Conservation (phyloP, 1,140 invertebrate genomes). For the Araneus ventricosus region DNA sequence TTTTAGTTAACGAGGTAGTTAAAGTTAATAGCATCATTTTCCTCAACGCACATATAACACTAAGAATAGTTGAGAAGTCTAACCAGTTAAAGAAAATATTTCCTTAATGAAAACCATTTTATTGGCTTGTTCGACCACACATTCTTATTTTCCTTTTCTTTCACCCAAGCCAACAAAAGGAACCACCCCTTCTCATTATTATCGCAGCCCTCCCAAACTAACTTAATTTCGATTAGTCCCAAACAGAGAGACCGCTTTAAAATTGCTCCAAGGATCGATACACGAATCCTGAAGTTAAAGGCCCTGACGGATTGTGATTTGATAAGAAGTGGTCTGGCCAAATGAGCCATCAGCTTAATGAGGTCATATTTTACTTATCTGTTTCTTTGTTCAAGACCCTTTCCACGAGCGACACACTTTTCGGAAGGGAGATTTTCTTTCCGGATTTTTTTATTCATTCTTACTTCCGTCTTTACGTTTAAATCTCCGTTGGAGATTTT, state of each 20-base stretch:
- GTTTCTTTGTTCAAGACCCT: conserved; percentile 55
- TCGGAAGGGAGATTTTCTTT: neutral
- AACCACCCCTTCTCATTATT: conserved; percentile 26
- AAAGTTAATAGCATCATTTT: neutral
- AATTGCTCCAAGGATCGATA: neutral
- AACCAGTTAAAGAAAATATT: neutral
- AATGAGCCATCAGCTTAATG: conserved; percentile 69
- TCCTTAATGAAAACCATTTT: conserved; percentile 29
- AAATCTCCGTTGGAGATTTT: conserved; percentile 40
- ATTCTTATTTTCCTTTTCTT: neutral
- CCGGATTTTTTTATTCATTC: neutral
- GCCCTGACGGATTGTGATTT: conserved; percentile 54
- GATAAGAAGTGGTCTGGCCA: conserved; percentile 58
- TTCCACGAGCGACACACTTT: neutral
- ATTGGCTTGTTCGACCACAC: neutral
- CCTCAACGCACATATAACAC: neutral
- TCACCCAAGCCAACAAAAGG: neutral
- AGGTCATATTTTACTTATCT: conserved; percentile 70
- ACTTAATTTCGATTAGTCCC: conserved; percentile 61
- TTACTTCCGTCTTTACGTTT: neutral
- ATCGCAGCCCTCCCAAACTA: conserved; percentile 34
- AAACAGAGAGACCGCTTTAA: conserved; percentile 37
- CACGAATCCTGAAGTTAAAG: conserved; percentile 17
- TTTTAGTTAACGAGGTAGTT: neutral
- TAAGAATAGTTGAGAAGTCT: neutral